Percentiles rank a stretch among this genome's conserved stretches.
Evolutionary conservation across 2,113 vertebrate genomes (phyloP).

Genomic region (Scolopax mira): DNA sequence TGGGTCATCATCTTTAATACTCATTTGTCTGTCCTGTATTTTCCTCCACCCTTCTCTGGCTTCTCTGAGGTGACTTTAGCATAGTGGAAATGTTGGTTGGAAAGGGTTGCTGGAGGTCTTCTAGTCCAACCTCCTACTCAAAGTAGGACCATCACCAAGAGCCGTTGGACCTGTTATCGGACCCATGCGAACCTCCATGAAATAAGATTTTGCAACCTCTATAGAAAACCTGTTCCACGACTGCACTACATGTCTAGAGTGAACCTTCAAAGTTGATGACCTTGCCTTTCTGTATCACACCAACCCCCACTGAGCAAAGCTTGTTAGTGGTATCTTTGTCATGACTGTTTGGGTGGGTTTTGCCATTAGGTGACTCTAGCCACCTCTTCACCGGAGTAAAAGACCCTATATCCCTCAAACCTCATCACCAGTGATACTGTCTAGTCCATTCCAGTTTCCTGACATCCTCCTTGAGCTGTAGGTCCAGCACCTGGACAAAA

Average conservation of each 20-base stretch:
- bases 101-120: neutral
- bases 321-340: neutral
- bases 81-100: neutral
- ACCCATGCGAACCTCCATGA: neutral
- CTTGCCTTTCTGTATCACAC: neutral
- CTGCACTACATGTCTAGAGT: neutral
- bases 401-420: neutral
- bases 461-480: neutral
- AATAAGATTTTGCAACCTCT: neutral
- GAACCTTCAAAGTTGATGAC: neutral
- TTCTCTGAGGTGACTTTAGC: neutral
- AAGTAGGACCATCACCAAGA: neutral
- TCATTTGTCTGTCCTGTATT: neutral
- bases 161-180: neutral
- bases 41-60: neutral
- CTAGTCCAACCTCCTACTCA: neutral
- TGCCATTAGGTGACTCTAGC: neutral
- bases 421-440: neutral
- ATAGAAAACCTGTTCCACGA: neutral
- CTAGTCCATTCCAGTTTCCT: neutral
- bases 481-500: neutral
- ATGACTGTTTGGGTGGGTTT: neutral
- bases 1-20: neutral
- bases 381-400: neutral
- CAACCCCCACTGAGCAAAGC: neutral